Evolutionary conservation across 2,113 vertebrate genomes (phyloP).

Genomic region (Litocranius walleri): DNA sequence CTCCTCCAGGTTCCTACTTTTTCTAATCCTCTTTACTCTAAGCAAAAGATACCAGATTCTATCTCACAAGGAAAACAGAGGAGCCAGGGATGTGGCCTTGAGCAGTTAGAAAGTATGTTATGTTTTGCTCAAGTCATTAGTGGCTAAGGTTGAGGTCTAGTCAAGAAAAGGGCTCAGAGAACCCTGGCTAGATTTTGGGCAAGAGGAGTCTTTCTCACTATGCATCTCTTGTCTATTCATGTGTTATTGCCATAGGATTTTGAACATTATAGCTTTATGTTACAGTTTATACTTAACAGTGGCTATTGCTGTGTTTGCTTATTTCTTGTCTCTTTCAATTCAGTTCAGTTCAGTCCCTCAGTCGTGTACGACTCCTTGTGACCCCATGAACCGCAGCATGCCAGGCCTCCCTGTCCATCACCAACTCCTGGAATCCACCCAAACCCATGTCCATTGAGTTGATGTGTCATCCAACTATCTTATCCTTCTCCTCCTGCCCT

Average conservation of each 20-base stretch:
- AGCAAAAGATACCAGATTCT: not conserved
- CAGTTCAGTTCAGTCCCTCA: not conserved
- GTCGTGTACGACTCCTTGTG: accelerated
- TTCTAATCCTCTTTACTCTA: not conserved
- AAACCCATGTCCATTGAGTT: not conserved
- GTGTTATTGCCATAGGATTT: not conserved
- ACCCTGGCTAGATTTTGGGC: not conserved
- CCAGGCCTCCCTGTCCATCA: not conserved
- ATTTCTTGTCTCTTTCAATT: not conserved
- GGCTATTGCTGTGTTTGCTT: not conserved
- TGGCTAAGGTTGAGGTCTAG: not conserved
- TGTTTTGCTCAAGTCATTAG: not conserved
- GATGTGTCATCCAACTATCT: not conserved
- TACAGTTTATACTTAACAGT: not conserved
- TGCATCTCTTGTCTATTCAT: not conserved
- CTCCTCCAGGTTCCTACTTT: not conserved
- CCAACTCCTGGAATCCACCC: not conserved
- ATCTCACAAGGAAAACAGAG: not conserved
- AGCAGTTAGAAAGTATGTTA: not conserved
- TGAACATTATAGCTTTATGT: not conserved
- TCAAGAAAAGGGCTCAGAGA: not conserved
- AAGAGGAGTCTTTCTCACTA: not conserved
- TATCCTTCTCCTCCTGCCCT: not conserved
- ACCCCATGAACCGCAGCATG: accelerated
- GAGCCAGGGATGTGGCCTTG: not conserved